Conservation (phyloP, 2,888 invertebrate genomes). For the Amphimallon solstitiale region DNA sequence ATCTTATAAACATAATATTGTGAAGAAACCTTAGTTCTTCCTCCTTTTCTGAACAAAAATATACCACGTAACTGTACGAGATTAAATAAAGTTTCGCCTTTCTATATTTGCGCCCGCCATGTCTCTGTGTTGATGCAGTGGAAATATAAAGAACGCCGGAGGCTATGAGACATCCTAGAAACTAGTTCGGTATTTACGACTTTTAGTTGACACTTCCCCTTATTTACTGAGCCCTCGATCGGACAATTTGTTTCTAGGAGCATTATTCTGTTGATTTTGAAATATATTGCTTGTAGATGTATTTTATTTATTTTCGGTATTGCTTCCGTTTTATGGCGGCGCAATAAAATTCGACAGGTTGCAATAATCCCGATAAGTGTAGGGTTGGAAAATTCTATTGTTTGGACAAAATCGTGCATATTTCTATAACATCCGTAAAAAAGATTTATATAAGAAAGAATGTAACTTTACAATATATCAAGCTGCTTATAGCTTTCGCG, state of each 20-base stretch:
- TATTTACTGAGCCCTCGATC: conserved; percentile 32
- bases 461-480: too few species aligned
- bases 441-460: too few species aligned
- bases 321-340: conserved; percentile 1
- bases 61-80: neutral
- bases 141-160: neutral
- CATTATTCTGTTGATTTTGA: conserved; percentile 34
- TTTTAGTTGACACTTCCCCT: conserved; percentile 22
- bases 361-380: neutral
- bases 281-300: conserved; percentile 32
- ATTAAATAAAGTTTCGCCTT: neutral
- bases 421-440: too few species aligned
- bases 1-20: too few species aligned
- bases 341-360: conserved; percentile 11
- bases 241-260: conserved; percentile 27
- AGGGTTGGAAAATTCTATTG: too few species aligned
- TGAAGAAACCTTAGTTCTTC: too few species aligned
- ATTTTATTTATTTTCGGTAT: conserved; percentile 15
- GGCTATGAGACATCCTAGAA: conserved; percentile 20
- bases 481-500: too few species aligned
- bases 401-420: too few species aligned
- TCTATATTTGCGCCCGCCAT: neutral
- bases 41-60: too few species aligned
- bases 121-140: neutral
- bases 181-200: conserved; percentile 34